Percentiles rank a stretch among this genome's conserved stretches.
These are phyloP conservation scores for Epinephelus malabaricus DNA, from an alignment of 2,797 vertebrate species.

Conservation along the genomic window DNA sequence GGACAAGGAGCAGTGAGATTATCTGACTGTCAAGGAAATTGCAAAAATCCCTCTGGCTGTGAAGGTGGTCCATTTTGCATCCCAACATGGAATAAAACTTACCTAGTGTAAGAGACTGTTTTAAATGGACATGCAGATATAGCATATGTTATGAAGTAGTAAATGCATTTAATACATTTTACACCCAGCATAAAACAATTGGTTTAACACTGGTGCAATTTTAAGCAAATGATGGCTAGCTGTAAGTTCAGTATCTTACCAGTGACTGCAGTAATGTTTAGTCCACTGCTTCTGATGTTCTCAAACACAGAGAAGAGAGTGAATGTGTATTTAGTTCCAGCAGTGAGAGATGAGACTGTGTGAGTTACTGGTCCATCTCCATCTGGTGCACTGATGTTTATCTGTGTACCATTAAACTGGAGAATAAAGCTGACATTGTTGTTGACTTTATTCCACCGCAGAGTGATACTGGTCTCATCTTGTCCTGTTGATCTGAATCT, in stretches of 20 bases:
- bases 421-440: slow-evolving; percentile 35
- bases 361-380: not conserved
- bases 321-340: slow-evolving; percentile 46
- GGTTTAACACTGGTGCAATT: not conserved
- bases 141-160: no score
- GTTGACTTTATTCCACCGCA: slow-evolving; percentile 49
- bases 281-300: not conserved
- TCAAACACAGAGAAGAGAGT: slow-evolving; percentile 43
- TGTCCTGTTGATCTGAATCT: not conserved
- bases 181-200: no score
- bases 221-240: no score
- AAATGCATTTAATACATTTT: no score
- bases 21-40: no score
- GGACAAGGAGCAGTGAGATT: no score
- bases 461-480: slow-evolving; percentile 18
- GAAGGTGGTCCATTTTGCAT: no score
- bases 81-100: no score
- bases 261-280: not conserved
- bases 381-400: not conserved
- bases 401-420: slow-evolving; percentile 16
- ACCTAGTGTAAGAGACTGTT: no score
- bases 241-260: no score
- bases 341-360: slow-evolving; percentile 25
- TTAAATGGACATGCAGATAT: no score
- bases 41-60: no score